Base-by-base conservation (phyloP, 2,888 invertebrate species). In the Lydus trimaculatus region DNA sequence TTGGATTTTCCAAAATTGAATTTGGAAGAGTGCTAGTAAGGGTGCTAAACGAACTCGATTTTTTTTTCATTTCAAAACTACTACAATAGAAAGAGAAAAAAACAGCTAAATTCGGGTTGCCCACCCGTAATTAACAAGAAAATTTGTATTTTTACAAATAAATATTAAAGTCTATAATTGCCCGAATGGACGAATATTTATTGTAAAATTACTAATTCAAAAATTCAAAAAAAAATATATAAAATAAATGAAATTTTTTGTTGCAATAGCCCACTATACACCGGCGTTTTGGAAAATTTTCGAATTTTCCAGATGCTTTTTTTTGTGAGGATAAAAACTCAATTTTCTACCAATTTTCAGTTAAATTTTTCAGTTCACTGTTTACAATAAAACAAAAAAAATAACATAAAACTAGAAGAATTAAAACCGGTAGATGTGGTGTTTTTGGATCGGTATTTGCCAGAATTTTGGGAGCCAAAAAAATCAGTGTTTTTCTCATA, bases 131-230 rank as follows among this genome's bases (percentile, higher is more conserved):
- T 28, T 60, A 15, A 31, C 70, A 58, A 56, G 58, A 58, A 56
- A 63, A 61, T 70, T 65, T 72, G 79, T 82, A 84, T 85, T 84
- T 85, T 85, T 85, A 84, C 85, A 85, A 17, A 59, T 83, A 85
- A 85, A 85, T 85, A 85, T 85, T 81, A 78, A 79, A 81, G 84
- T 84, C 84, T 83, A 84, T 75, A 72, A 77, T 64, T 81, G 85
- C 85, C 85, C 85, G 85, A 85, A 84, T 82, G 81, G 85, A 85
- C 85, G 78, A 82, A 84, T 85, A 85, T 85, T 85, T 85, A 85
- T 85, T 83, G 85, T 85, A 85, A 85, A 85, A 84, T 85, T 84
- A 84, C 85, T 69, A 78, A 78, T 43, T 43, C 43, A 43, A 43
- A 43, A 43, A 33, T 43, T 43, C 8, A 17, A n/a, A 71, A 79